Evolutionary conservation across 30 jellyfish, hydroid and myxozoan species (phyloP), one percentile per base, ranked within the genome.

Genomic region (Nemopilema nomurai): DNA sequence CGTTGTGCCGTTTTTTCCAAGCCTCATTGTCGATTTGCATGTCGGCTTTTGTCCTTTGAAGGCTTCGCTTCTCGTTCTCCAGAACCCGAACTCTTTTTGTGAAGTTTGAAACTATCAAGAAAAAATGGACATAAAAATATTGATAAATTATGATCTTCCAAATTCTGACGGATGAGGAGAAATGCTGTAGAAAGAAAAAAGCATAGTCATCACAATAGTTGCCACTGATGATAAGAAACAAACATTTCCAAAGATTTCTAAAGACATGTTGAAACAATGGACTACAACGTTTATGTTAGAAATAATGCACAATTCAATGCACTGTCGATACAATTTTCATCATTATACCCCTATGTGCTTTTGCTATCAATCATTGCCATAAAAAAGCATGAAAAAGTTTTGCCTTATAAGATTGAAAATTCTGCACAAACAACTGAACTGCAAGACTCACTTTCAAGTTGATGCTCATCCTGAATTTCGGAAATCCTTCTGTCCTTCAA

Each of bases 401-500:
- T 13, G 13, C 6, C 6, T 41, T 3, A 3, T 3, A 41, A 41
- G 57, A 6, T 3, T 13, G 6, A 41, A 13, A 41, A 41, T 3
- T 41, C 57, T 3, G 6, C 57, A 41, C 57, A 41, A 41, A 41
- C 13, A 41, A 41, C 6, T 3, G 13, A 29, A 77, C 20, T 3
- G 23, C 8, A 1, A 4, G 4, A 82, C 64, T 84, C 41, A 86
- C 95, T 69, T 76, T 86, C 81, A 0, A 67, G 20, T 13, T 70
- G 72, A 51, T 24, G 72, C 0, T 86, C 95, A 6, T 77, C 72
- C 49, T 28, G 85, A 65, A 78, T 28, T 69, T 86, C 95, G 62
- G 77, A 88, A 22, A 71, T 71, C 67, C 86, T 77, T 77, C 81
- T 86, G 28, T 86, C 95, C 62, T 86, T 86, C 27, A 86, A 79